Conservation (phyloP, 2,113 vertebrate genomes). For the Uria lomvia region DNA sequence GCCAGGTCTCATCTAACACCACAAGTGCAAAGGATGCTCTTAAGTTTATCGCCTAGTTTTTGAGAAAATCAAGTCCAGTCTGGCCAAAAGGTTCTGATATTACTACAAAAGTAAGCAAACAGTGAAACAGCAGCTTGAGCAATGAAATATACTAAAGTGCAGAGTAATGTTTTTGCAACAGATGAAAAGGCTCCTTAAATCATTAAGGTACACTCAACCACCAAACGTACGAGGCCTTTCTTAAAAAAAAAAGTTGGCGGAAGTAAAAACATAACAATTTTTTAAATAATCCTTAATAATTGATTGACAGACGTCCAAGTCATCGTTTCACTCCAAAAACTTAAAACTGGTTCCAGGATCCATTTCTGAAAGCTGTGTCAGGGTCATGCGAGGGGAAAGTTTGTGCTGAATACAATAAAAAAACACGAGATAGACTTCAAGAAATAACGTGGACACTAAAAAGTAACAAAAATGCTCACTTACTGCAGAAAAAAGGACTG, state of each 20-base stretch:
- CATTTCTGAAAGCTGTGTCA: neutral
- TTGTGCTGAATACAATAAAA: neutral
- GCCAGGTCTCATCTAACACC: neutral
- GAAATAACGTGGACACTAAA: neutral
- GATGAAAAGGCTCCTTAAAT: neutral
- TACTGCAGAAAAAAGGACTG: neutral
- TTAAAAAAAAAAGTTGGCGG: neutral
- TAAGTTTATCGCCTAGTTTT: neutral
- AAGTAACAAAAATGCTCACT: neutral
- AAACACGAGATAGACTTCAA: neutral
- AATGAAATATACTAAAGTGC: neutral
- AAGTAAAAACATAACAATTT: neutral
- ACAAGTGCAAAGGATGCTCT: neutral
- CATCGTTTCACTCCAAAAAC: neutral
- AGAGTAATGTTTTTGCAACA: neutral
- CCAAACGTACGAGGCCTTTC: neutral
- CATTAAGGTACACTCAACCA: neutral
- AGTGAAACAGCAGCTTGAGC: neutral
- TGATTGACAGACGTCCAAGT: neutral
- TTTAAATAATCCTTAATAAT: neutral
- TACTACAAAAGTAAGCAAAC: neutral
- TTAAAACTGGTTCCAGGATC: neutral
- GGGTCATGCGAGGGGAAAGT: neutral
- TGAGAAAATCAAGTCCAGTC: neutral
- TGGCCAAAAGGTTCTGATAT: neutral